Conservation (phyloP, 1,140 invertebrate species). For the Atta colombica region DNA sequence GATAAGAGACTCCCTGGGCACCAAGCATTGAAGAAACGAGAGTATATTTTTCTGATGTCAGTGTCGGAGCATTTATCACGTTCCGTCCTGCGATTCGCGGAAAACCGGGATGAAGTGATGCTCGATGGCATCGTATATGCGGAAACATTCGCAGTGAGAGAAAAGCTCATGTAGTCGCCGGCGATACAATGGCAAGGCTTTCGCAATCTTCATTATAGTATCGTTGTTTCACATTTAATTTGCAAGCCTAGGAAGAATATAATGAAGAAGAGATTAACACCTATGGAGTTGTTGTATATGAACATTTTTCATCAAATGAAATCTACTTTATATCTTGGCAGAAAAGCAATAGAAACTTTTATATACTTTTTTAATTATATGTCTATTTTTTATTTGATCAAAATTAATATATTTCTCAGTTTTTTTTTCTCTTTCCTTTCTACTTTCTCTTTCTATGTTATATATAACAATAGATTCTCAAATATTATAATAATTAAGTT, state of each 20-base stretch:
- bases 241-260: slow-evolving; percentile 15
- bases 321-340: background rate
- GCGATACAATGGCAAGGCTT: background rate
- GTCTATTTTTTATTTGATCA: background rate
- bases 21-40: slow-evolving; percentile 47
- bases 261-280: slow-evolving; percentile 23
- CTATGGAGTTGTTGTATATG: background rate
- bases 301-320: slow-evolving; percentile 8
- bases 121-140: slow-evolving; percentile 21
- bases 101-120: slow-evolving; percentile 27
- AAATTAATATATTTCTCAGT: slow-evolving; percentile 8
- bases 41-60: slow-evolving; percentile 73
- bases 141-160: slow-evolving; percentile 1
- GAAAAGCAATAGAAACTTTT: background rate
- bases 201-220: background rate
- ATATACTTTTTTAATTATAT: slow-evolving; percentile 1
- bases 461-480: background rate
- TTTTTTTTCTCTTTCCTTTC: background rate
- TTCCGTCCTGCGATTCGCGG: slow-evolving; percentile 12
- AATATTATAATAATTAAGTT: slow-evolving; percentile 6
- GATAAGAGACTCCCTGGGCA: slow-evolving; percentile 65
- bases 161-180: background rate
- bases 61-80: slow-evolving; percentile 71
- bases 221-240: slow-evolving; percentile 38
- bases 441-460: background rate